phyloP scores from a whole-genome alignment of 2,888 invertebrate species.

The Argyresthia albistria region DNA sequence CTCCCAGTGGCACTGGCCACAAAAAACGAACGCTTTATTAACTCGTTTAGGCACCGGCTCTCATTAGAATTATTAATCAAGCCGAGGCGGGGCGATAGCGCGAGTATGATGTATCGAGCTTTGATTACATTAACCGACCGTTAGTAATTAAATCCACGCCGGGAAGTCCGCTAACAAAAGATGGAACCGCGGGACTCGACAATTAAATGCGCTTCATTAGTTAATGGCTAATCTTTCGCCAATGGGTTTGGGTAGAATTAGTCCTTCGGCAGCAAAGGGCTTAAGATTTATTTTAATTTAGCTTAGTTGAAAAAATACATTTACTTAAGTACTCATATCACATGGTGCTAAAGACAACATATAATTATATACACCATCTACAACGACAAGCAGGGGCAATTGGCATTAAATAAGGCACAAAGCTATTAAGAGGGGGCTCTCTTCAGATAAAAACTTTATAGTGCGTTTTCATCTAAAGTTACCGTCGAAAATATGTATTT shows the following conservation, averaged over 20 bases:
- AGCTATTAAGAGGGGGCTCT: too few species aligned
- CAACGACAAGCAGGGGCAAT: too few species aligned
- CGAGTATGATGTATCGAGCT: conserved; percentile 68
- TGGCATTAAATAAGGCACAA: too few species aligned
- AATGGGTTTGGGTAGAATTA: not conserved
- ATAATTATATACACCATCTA: too few species aligned
- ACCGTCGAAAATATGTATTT: too few species aligned
- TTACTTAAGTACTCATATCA: too few species aligned
- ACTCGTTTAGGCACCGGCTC: conserved; percentile 70
- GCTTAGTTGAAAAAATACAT: too few species aligned
- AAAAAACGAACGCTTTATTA: conserved; percentile 69
- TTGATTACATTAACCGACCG: conserved; percentile 67
- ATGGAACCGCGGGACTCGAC: conserved; percentile 12
- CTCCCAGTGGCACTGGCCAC: conserved; percentile 53
- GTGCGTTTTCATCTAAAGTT: too few species aligned
- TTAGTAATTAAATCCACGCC: conserved; percentile 64
- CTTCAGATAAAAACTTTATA: too few species aligned
- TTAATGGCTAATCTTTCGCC: not conserved
- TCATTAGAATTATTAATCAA: conserved; percentile 72
- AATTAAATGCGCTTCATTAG: conserved; percentile 23
- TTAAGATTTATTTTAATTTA: too few species aligned
- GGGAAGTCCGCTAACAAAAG: conserved; percentile 41
- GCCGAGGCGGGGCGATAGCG: conserved; percentile 62
- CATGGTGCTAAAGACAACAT: too few species aligned
- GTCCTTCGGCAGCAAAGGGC: too few species aligned